Base-by-base conservation (phyloP, 2,113 vertebrate genomes). In the Aptenodytes patagonicus region DNA sequence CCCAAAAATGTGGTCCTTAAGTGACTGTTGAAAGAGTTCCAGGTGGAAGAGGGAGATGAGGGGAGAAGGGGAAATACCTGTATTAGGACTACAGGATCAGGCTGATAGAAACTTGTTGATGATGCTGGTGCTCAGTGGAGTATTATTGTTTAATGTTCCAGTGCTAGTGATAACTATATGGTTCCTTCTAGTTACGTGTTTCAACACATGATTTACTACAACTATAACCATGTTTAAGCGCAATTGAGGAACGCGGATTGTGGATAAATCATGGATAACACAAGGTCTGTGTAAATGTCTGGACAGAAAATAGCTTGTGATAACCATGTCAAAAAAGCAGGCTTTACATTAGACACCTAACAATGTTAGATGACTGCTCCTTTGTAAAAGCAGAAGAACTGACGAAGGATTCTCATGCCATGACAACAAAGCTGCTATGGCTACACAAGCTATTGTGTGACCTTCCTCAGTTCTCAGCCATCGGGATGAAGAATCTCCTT, bases 351-450 rank as follows among this genome's bases (percentile, higher is more conserved):
- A 92, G 69, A 71, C 73, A 79, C 62, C 87, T 95, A 69, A 79
- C 93, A 89, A 87, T 91, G 91, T 96, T 93, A 83, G 91, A 97
- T 82, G 93, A 69, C 89, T 96, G 81, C 70, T 97, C 44, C 51
- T 96, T 94, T 97, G 62, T 97, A 72, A 87, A 76, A 87, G 57
- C 44, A 90, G 92, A 69, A 89, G 81, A 90, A 72, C 94, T 92
- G 91, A 77, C 0, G 2, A 65, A 90, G 81, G 81, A 95, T 97
- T 95, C 93, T 93, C 89, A 82, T 89, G 69, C 89, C 88, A 91
- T 97, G 96, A 96, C 90, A 97, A 95, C 93, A 95, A 93, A 92
- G 91, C 95, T 97, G 95, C 95, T 97, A 94, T 97, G 96, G 83
- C 91, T 97, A 93, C 94, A 57, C 73, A 49, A 93, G 73, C 92